Conservation (phyloP, 2,113 vertebrate genomes). For the Petrocephalus microphthalmus region DNA sequence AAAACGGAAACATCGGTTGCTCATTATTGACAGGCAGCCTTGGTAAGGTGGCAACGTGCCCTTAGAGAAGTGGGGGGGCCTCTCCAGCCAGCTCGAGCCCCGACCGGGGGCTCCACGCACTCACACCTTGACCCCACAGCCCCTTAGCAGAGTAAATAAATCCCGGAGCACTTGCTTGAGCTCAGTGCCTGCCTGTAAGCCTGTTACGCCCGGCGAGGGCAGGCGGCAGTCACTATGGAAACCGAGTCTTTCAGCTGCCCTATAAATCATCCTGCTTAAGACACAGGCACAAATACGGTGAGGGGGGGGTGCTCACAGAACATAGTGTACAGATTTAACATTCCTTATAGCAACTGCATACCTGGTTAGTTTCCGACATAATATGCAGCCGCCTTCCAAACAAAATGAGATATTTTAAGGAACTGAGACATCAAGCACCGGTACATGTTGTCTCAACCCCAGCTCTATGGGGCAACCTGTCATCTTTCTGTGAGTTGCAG, state of each 20-base stretch:
- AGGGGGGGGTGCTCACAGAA: neutral
- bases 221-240: slow-evolving; percentile 29
- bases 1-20: neutral
- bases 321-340: slow-evolving; percentile 9
- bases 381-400: neutral
- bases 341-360: neutral
- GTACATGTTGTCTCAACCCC: neutral
- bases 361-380: neutral
- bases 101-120: neutral
- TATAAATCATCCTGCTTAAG: slow-evolving; percentile 28
- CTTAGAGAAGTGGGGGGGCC: neutral
- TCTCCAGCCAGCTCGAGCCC: neutral
- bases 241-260: slow-evolving; percentile 15
- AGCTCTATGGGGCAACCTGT: neutral
- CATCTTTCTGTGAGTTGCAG: neutral
- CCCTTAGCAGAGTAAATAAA: neutral
- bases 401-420: neutral
- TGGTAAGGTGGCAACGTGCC: neutral
- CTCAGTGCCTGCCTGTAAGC: slow-evolving; percentile 11
- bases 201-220: neutral
- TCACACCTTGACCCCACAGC: neutral
- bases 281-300: slow-evolving; percentile 18
- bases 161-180: neutral
- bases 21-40: neutral
- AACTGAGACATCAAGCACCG: neutral